These are phyloP conservation scores for Tokudaia muenninki DNA, from an alignment of 2,797 vertebrate species.

Conservation along the genomic window DNA sequence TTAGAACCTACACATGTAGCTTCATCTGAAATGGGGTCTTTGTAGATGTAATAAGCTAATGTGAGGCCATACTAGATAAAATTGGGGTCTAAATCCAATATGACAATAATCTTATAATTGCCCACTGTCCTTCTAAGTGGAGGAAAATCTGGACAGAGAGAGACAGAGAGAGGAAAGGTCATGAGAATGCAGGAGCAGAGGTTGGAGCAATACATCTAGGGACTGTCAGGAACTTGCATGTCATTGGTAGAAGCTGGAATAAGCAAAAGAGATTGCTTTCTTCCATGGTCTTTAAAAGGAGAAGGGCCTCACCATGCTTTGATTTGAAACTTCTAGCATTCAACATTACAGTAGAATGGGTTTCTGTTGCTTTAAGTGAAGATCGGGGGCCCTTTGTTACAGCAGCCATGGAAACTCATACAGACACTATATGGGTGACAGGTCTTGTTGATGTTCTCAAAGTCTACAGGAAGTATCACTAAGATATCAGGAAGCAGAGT, in stretches of 20 bases:
- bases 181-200: neutral
- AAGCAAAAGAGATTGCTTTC: neutral
- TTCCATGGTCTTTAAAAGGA: neutral
- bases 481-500: neutral
- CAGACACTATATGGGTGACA: neutral
- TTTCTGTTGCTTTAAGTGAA: neutral
- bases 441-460: neutral
- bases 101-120: neutral
- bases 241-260: neutral
- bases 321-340: neutral
- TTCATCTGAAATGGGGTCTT: conserved; percentile 39
- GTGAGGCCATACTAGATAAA: neutral
- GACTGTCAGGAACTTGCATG: neutral
- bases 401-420: neutral
- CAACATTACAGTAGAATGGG: neutral
- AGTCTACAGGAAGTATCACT: neutral
- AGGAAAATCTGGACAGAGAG: neutral
- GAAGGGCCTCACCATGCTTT: neutral
- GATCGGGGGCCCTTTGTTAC: neutral
- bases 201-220: neutral
- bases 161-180: neutral
- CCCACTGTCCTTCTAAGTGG: neutral
- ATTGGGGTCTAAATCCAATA: neutral
- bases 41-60: conserved; percentile 15
- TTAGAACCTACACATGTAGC: neutral